Base-by-base conservation (phyloP, 2,888 invertebrate species). In the Scaeva pyrastri region DNA sequence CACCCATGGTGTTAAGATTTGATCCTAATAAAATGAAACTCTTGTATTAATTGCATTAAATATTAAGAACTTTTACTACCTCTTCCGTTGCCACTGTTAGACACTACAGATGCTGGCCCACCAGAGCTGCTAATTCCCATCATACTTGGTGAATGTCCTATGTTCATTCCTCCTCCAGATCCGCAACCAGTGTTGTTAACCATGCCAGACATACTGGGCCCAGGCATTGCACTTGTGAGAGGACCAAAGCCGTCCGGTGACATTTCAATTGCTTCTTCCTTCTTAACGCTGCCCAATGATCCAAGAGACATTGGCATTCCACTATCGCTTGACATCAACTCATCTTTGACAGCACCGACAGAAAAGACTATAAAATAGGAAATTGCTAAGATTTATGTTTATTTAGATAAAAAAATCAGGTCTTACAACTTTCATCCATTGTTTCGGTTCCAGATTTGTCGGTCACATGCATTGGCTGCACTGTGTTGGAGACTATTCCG, bases 171-270 rank as follows among this genome's bases (percentile, higher is more conserved):
- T 4, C 66, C 39, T 6, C 66, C 39, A n/a, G 74, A 36, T 21
- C 74, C 78, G 21, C 86, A 81, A 55, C 70, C 58, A 23, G 52
- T 55, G 23, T 71, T 78, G 26, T 55, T 78, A 7, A 68, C 77
- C 26, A 58, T 39, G 6, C 41, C 43, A 21, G 74, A 31, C 74
- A 78, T 68, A 58, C 71, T 23, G 12, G 87, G n/a, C 2, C 70
- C 66, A 19, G 87, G 48, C 56, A 86, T 86, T 72, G 85, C 64
- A 62, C 36, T 71, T 14, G 88, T 78, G 71, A 91, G 89, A 4
- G 91, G 89, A 14, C 91, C 91, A 85, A 91, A 91, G 6, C 92
- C 91, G 60, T 91, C 90, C 10, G 91, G 91, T 1, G 91, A 91
- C 89, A 91, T 90, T 36, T 89, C 90, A 26, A 91, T 90, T 2